Evolutionary conservation across 2,113 vertebrate species (phyloP), one percentile per base, ranked within the genome.

Genomic region (Cairina moschata): DNA sequence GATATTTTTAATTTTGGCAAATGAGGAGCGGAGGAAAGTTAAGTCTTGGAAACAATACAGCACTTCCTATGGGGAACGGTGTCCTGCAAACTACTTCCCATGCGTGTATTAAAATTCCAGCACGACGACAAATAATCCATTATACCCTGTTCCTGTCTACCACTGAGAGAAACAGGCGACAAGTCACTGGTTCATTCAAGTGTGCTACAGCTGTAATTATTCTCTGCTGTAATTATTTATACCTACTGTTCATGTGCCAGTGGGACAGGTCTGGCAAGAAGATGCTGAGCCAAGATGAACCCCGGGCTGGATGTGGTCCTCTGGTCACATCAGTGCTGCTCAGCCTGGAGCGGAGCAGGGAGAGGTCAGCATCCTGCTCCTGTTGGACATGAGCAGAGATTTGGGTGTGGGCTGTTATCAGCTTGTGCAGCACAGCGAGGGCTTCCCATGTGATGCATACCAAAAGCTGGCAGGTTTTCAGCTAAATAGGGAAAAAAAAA

Each of bases 21-120:
- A 90, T 20, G n/a, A 94, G 69, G 34, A 90, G 71, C 17, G 66
- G 78, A 91, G 86, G 34, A 17, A 86, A 95, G 52, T 71, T 91
- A 11, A 28, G 38, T 31, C 63, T 40, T 40, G 77, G 68, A 65
- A 69, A 29, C 31, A 36, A 79, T 55, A 26, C 11, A 60, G 72
- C 17, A 72, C 36, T 65, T 88, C 79, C 82, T 87, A 22, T 23
- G 42, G 92, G 55, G 68, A 94, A 67, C n/a, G 28, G 15, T 42
- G 40, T 87, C 95, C 40, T 87, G 67, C 46, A 38, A 87, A 82
- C 26, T 26, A 11, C 25, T 85, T 78, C 71, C 67, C 54, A 46
- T 32, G 56, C 8, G 1, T 22, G 38, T 34, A 65, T 81, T 92
- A 91, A 83, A 83, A 77, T 85, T 25, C 78, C 23, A 68, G 17